A percentile compares a stretch with the other conserved stretches of the same genome.
phyloP scores from a whole-genome alignment of 2,888 invertebrate genomes.

The Pyralis farinalis region DNA sequence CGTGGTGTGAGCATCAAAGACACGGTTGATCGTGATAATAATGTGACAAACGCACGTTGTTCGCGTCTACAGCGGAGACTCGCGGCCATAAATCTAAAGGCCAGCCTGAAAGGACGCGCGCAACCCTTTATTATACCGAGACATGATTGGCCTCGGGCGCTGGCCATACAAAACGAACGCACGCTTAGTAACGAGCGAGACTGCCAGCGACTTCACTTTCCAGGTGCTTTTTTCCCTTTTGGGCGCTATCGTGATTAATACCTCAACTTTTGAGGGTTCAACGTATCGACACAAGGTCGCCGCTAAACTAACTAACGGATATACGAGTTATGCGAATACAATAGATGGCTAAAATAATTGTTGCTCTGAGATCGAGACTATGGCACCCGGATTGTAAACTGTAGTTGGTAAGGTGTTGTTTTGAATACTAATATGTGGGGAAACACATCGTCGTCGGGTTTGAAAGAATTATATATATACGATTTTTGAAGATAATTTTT shows the following conservation, averaged over 20 bases:
- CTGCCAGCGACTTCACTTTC: slow-evolving; percentile 53
- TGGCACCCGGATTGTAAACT: slow-evolving; percentile 53
- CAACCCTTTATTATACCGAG: slow-evolving; percentile 75
- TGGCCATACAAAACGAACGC: slow-evolving; percentile 59
- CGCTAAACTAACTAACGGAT: slow-evolving; percentile 26
- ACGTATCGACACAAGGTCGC: slow-evolving; percentile 33
- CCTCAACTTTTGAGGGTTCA: slow-evolving; percentile 34
- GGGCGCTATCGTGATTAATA: slow-evolving; percentile 32
- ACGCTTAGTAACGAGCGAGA: slow-evolving; percentile 61
- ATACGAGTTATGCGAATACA: slow-evolving; percentile 24
- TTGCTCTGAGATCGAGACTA: slow-evolving; percentile 30
- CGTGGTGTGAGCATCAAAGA: no score
- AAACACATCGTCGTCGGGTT: slow-evolving; percentile 44
- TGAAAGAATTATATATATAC: slow-evolving; percentile 21
- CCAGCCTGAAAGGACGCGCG: slow-evolving; percentile 57
- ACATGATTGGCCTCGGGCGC: slow-evolving; percentile 76
- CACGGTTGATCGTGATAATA: slow-evolving; percentile 46
- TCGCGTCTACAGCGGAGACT: slow-evolving; percentile 52
- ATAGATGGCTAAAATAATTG: slow-evolving; percentile 40
- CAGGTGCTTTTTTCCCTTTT: slow-evolving; percentile 42
- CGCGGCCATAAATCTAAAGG: slow-evolving; percentile 65
- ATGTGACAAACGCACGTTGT: slow-evolving; percentile 66
- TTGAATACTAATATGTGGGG: slow-evolving; percentile 61
- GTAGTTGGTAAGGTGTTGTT: slow-evolving; percentile 34
- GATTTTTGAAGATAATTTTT: background rate